Evolutionary conservation across 2,797 vertebrate species (phyloP).

Genomic region (Esox lucius): DNA sequence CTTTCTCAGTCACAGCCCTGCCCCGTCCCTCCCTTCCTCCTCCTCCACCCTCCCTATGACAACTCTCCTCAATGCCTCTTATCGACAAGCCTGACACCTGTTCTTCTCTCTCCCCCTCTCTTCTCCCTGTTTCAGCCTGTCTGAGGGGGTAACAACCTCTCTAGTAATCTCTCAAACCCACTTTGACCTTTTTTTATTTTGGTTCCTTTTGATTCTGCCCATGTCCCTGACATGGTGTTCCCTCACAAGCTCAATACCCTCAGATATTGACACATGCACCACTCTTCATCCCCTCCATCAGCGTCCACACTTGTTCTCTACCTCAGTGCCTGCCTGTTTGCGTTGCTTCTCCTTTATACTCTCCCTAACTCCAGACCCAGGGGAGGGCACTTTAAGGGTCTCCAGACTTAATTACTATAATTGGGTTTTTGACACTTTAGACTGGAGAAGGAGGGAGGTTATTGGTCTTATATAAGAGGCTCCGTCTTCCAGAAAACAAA

Average conservation of each 20-base stretch:
- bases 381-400: constrained; percentile 67
- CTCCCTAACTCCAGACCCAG: constrained; percentile 35
- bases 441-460: constrained; percentile 59
- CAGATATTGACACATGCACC: constrained; percentile 34
- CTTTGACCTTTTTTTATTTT: too few species aligned
- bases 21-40: too few species aligned
- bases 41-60: too few species aligned
- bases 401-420: constrained; percentile 73
- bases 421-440: constrained; percentile 72
- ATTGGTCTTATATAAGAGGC: constrained; percentile 53
- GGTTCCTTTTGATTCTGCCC: too few species aligned
- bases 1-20: background rate
- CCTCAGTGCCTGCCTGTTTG: constrained; percentile 22
- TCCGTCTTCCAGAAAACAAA: constrained; percentile 43
- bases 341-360: too few species aligned
- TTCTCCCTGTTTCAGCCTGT: too few species aligned
- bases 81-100: too few species aligned
- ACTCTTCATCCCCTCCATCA: background rate
- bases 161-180: too few species aligned
- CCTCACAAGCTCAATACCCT: constrained; percentile 34
- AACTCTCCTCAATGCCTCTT: too few species aligned
- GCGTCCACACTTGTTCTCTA: constrained; percentile 48
- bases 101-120: too few species aligned
- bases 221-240: constrained; percentile 16
- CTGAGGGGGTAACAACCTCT: too few species aligned